phyloP scores from a whole-genome alignment of 35 echinoderm and acorn worm species.

The Eucidaris tribuloides region DNA sequence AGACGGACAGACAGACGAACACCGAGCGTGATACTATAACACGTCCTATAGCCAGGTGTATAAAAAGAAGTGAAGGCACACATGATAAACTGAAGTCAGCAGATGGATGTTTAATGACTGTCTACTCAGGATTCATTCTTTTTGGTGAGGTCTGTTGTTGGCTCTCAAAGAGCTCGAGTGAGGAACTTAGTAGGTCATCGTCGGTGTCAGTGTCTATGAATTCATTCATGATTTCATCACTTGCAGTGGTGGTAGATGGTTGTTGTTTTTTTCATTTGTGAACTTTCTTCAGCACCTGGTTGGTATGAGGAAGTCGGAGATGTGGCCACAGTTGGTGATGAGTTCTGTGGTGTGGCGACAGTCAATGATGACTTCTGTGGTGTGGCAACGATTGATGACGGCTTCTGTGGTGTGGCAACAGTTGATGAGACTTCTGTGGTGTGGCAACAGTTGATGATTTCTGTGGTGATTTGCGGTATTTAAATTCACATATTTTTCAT shows the following conservation, averaged over 20 bases:
- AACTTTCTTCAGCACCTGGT: background rate
- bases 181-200: background rate
- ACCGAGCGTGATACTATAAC: too few relatives aligned
- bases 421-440: background rate
- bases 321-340: background rate
- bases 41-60: too few relatives aligned
- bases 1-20: too few relatives aligned
- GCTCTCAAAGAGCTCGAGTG: background rate
- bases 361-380: background rate
- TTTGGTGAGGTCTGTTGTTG: background rate
- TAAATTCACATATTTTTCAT: background rate
- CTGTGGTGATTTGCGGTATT: background rate
- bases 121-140: background rate
- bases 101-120: background rate
- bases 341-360: background rate
- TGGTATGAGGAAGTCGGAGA: background rate
- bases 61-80: background rate
- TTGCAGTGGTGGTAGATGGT: background rate
- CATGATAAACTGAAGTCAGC: background rate
- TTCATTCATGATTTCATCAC: background rate
- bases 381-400: background rate
- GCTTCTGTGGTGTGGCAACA: background rate
- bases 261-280: background rate
- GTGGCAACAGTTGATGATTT: background rate
- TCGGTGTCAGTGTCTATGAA: background rate